Percentiles rank a stretch among this genome's conserved stretches.
phyloP scores from a whole-genome alignment of 2,888 invertebrate genomes.

The Osedax frankpressi region DNA sequence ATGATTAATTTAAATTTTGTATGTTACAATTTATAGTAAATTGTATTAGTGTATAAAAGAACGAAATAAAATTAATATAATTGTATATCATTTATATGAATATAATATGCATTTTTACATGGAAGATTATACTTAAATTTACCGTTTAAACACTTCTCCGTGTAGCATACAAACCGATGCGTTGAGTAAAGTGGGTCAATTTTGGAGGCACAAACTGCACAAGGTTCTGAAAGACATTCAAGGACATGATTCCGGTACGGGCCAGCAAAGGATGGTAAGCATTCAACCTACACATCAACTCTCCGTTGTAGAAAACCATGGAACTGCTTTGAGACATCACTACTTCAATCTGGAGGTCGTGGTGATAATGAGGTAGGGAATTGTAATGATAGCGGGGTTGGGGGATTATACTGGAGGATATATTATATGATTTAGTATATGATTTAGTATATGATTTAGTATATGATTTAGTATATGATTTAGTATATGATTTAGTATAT shows the following conservation, averaged over 20 bases:
- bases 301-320: background rate
- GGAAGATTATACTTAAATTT: background rate
- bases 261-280: background rate
- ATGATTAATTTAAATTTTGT: no score
- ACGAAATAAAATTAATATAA: background rate
- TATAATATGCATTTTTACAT: background rate
- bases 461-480: no score
- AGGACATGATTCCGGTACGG: background rate
- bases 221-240: constrained; percentile 10
- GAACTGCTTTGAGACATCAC: no score
- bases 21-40: no score
- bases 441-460: no score
- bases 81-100: background rate
- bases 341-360: background rate
- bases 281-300: background rate
- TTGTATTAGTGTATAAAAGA: no score
- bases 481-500: no score
- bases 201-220: constrained; percentile 2
- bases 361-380: no score
- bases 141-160: background rate
- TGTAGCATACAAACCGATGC: background rate
- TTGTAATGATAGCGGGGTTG: no score
- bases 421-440: background rate
- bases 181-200: background rate
- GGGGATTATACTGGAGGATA: no score